These are phyloP conservation scores for Orcinus orca DNA, from an alignment of 2,113 vertebrate genomes.

Conservation along the genomic window DNA sequence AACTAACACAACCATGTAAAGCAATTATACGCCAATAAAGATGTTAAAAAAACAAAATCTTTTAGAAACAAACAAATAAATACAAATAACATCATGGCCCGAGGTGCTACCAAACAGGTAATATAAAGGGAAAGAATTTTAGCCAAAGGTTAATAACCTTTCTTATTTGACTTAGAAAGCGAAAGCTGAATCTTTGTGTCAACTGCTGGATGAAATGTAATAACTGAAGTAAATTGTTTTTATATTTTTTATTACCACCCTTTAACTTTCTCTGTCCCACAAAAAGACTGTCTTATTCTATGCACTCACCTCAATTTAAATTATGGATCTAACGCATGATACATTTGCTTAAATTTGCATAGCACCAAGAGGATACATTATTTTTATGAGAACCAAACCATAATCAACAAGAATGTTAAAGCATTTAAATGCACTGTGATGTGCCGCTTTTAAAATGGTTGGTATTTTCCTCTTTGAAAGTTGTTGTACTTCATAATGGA, in stretches of 20 bases:
- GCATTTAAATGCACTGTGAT: neutral
- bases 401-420: neutral
- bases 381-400: neutral
- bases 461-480: neutral
- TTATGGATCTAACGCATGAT: neutral
- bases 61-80: too few relatives aligned
- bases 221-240: neutral
- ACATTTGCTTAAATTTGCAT: neutral
- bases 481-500: conserved; percentile 50
- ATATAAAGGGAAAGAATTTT: neutral
- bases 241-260: neutral
- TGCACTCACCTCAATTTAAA: neutral
- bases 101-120: neutral
- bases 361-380: neutral
- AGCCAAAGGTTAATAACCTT: neutral
- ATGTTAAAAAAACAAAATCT: too few relatives aligned
- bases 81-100: neutral
- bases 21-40: too few relatives aligned
- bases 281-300: neutral
- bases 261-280: neutral
- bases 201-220: neutral
- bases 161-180: conserved; percentile 2
- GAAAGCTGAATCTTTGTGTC: neutral
- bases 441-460: neutral
- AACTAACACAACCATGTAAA: too few relatives aligned